Conservation (phyloP, 2,113 vertebrate genomes). For the Paramisgurnus dabryanus region DNA sequence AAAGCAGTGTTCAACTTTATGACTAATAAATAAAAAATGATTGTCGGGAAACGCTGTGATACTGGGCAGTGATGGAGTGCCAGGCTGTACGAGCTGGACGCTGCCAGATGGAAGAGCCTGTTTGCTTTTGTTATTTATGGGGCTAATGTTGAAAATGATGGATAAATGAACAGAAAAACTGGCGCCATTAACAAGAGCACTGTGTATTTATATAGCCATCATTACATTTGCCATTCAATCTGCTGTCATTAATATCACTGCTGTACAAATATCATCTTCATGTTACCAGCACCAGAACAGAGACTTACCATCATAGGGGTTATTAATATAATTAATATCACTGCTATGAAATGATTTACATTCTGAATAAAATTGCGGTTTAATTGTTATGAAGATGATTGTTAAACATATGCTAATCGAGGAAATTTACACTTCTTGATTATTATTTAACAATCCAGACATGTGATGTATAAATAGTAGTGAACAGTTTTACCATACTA, state of each 20-base stretch:
- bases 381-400: not conserved
- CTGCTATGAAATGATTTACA: not conserved
- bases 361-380: not conserved
- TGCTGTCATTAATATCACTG: conserved; percentile 9
- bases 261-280: not conserved
- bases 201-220: not conserved
- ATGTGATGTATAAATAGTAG: no score
- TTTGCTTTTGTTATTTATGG: conserved; percentile 66
- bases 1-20: conserved; percentile 78
- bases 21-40: conserved; percentile 85
- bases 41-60: conserved; percentile 69
- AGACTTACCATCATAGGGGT: not conserved
- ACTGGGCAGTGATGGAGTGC: conserved; percentile 62
- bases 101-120: conserved; percentile 63
- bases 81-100: conserved; percentile 60
- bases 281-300: not conserved
- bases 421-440: not conserved
- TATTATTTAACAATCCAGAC: not conserved
- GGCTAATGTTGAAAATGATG: conserved; percentile 67
- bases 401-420: not conserved
- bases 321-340: not conserved
- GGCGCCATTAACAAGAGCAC: conserved; percentile 39
- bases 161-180: conserved; percentile 42
- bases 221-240: conserved; percentile 8
- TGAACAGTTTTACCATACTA: no score